A percentile compares a stretch with the other conserved stretches of the same genome.
Evolutionary conservation across 2,113 vertebrate genomes (phyloP).

Genomic region (Callocephalon fimbriatum): DNA sequence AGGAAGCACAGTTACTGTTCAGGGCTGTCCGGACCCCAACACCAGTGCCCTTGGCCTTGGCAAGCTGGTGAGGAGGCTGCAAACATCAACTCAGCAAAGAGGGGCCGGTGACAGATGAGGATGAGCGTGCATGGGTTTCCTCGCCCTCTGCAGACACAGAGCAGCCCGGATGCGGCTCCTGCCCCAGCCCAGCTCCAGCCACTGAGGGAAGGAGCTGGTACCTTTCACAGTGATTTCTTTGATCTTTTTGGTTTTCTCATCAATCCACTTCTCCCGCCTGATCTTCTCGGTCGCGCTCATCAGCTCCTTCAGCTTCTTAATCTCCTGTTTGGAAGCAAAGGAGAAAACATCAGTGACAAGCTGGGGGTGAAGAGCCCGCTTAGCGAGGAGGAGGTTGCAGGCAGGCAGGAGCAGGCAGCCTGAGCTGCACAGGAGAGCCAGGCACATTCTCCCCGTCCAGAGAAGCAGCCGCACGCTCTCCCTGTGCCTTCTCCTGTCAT

Average conservation of each 20-base stretch:
- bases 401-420: background rate
- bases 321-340: slow-evolving; percentile 78
- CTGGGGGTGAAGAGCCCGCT: background rate
- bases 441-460: background rate
- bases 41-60: fast-evolving
- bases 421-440: background rate
- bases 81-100: fast-evolving
- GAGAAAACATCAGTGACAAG: background rate
- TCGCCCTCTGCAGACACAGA: fast-evolving
- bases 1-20: fast-evolving
- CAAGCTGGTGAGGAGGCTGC: fast-evolving
- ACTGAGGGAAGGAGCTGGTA: background rate
- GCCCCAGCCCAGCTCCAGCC: fast-evolving
- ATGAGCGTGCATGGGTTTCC: fast-evolving
- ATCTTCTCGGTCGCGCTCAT: slow-evolving; percentile 91
- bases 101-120: fast-evolving
- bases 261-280: slow-evolving; percentile 93
- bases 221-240: slow-evolving; percentile 97
- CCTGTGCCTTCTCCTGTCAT: background rate
- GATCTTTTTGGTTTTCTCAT: slow-evolving; percentile 95
- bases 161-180: fast-evolving
- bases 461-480: background rate
- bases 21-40: fast-evolving
- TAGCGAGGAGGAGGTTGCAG: background rate
- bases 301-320: slow-evolving; percentile 92